phyloP scores from a whole-genome alignment of 2,888 invertebrate genomes.

The Geophilus truncorum region DNA sequence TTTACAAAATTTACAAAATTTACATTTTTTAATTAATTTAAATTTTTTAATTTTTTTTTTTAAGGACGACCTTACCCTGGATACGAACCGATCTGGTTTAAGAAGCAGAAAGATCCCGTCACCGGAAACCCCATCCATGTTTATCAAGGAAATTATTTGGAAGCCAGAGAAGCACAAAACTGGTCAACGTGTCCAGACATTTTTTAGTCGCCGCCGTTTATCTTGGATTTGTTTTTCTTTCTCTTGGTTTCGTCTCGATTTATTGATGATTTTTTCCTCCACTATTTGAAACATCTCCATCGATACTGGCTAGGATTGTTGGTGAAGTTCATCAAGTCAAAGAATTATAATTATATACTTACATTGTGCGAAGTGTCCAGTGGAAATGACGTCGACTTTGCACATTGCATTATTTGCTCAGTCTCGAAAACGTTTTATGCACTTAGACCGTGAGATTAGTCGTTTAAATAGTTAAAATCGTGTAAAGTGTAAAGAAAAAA shows the following conservation, averaged over 20 bases:
- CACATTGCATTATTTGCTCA: background rate
- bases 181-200: constrained; percentile 91
- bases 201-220: constrained; percentile 52
- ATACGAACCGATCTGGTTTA: constrained; percentile 86
- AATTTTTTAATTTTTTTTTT: constrained; percentile 39
- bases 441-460: background rate
- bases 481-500: background rate
- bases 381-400: background rate
- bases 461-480: background rate
- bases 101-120: constrained; percentile 65
- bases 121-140: constrained; percentile 68
- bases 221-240: background rate
- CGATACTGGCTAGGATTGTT: background rate
- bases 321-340: background rate
- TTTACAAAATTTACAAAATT: background rate
- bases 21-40: background rate
- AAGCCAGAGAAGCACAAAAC: constrained; percentile 76
- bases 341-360: background rate
- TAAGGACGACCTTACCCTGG: constrained; percentile 62
- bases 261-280: background rate
- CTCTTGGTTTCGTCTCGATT: background rate
- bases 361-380: background rate
- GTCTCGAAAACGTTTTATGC: background rate
- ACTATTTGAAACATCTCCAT: background rate
- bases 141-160: constrained; percentile 89